Evolutionary conservation across 2,113 vertebrate species (phyloP).

Genomic region (Corynorhinus townsendii): DNA sequence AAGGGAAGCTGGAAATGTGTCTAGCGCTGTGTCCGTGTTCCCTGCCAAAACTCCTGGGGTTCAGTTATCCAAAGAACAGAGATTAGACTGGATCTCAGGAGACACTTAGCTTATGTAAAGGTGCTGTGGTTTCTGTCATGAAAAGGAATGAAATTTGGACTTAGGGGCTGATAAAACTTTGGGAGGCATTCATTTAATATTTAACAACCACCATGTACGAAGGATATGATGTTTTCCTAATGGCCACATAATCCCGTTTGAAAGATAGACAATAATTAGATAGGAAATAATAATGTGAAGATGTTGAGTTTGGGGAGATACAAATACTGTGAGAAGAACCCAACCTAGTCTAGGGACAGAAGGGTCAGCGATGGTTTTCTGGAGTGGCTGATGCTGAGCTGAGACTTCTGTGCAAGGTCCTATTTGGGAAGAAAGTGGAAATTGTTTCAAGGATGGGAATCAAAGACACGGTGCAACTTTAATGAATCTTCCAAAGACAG

Average conservation of each 20-base stretch:
- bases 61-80: background rate
- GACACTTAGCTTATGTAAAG: background rate
- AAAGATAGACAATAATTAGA: background rate
- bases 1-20: slow-evolving; percentile 4
- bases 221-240: slow-evolving; percentile 4
- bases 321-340: background rate
- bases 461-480: slow-evolving; percentile 23
- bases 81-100: background rate
- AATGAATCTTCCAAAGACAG: slow-evolving; percentile 54
- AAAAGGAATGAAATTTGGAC: background rate
- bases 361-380: background rate
- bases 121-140: background rate
- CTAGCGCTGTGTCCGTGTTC: background rate
- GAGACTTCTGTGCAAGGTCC: slow-evolving; percentile 4
- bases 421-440: slow-evolving; percentile 31
- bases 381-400: background rate
- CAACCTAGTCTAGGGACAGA: background rate
- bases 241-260: background rate
- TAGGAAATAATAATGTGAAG: slow-evolving; percentile 8
- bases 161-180: background rate
- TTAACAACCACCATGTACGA: background rate
- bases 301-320: background rate
- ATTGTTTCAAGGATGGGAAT: slow-evolving; percentile 2
- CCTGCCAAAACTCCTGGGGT: background rate
- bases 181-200: background rate